Evolutionary conservation across 1,140 invertebrate species (phyloP), one percentile per base, ranked within the genome.

Genomic region (Atta cephalotes): DNA sequence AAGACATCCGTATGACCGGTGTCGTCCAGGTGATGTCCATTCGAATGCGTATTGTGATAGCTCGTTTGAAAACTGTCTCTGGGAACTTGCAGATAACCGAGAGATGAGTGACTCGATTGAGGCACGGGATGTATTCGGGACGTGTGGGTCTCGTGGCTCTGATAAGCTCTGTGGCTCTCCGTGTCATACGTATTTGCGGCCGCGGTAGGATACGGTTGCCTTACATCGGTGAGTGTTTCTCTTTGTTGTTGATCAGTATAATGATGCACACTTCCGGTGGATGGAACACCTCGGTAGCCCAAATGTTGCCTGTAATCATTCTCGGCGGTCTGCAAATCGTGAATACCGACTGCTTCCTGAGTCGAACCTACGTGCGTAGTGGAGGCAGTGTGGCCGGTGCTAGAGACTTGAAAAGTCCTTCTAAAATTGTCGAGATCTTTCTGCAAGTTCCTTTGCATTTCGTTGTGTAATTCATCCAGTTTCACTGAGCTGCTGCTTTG

Each of bases 351-450:
- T 25, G 56, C 51, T n/a, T 86, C 66, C 18, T 86, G 78, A 51
- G 60, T 5, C 7, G 63, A 62, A 28, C 12, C 45, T 60, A 25
- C 39, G 31, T 65, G 60, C 18, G 88, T 60, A 9, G 28, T 79
- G 12, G 77, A 49, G 53, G 82, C 51, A 2, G 60, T 53, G 1
- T 63, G 53, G n/a, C 39, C 31, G 25, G 14, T 53, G 25, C n/a
- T 72, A 18, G 86, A 71, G 4, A 79, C 21, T 4, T 80, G 80
- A 16, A 90, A 65, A 65, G 88, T 79, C 49, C 31, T 76, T 60
- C 86, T 90, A 4, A 86, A 35, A 21, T 63, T 71, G 4, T 90
- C 60, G 14, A 91, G 89, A 45, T 92, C 51, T 71, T 39, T 66
- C 3, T 90, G 87, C 16, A 77, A 58, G 4, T 68, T 89, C 1